phyloP scores from a whole-genome alignment of 2,797 vertebrate genomes.

The Dipus sagitta region DNA sequence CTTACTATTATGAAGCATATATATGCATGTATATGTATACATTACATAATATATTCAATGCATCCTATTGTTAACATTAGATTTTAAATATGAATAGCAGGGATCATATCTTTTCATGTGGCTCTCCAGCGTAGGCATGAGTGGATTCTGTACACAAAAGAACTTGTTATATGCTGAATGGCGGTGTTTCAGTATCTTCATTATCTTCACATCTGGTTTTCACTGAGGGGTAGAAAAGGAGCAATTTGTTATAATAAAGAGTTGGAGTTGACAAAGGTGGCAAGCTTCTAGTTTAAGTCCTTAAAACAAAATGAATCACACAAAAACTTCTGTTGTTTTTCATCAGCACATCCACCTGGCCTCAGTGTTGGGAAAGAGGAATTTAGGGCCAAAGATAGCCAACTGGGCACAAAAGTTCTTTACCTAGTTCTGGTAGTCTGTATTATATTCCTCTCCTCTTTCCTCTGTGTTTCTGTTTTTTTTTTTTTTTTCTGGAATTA shows the following conservation, averaged over 20 bases:
- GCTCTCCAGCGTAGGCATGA: not conserved
- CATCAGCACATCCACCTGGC: not conserved
- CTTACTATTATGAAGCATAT: not conserved
- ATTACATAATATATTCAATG: not conserved
- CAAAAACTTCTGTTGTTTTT: not conserved
- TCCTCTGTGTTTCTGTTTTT: not conserved
- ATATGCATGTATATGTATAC: not conserved
- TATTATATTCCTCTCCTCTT: not conserved
- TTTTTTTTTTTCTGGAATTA: not conserved
- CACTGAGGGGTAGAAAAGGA: not conserved
- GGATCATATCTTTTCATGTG: not conserved
- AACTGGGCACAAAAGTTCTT: slow-evolving; percentile 42
- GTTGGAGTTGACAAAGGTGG: not conserved
- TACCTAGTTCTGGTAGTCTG: not conserved
- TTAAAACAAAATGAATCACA: slow-evolving; percentile 48
- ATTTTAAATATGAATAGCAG: slow-evolving; percentile 17
- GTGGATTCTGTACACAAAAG: not conserved
- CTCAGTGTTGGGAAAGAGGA: slow-evolving; percentile 12
- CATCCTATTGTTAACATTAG: slow-evolving; percentile 31
- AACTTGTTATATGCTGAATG: not conserved
- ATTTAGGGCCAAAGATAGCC: slow-evolving; percentile 18
- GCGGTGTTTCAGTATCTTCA: not conserved
- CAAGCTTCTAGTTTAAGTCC: slow-evolving; percentile 36
- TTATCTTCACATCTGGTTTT: slow-evolving; percentile 40
- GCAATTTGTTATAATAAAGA: slow-evolving; percentile 20